Evolutionary conservation across 2,888 invertebrate genomes (phyloP).

Genomic region (Pammene aurita): DNA sequence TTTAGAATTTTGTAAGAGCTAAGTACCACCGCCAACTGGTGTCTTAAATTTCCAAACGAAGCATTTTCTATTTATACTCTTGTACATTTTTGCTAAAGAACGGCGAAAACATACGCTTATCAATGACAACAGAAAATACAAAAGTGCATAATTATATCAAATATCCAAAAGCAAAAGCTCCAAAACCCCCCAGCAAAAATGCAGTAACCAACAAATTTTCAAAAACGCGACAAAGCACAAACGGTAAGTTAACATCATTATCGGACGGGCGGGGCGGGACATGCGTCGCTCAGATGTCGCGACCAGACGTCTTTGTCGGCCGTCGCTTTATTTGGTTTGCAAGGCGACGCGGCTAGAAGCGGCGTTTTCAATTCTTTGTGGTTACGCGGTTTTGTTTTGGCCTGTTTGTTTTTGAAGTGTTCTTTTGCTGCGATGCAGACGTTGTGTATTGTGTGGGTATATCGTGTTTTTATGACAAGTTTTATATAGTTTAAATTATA

Average conservation of each 20-base stretch:
- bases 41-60: neutral
- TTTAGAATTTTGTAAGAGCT: too few relatives aligned
- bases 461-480: neutral
- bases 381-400: slow-evolving; percentile 36
- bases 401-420: slow-evolving; percentile 39
- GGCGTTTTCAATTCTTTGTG: slow-evolving; percentile 54
- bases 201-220: slow-evolving; percentile 55
- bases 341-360: slow-evolving; percentile 67
- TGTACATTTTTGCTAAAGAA: neutral
- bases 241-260: slow-evolving; percentile 82
- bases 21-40: too few relatives aligned
- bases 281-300: slow-evolving; percentile 82
- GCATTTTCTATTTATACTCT: neutral
- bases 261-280: slow-evolving; percentile 65
- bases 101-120: too few relatives aligned
- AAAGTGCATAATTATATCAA: neutral
- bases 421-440: slow-evolving; percentile 14
- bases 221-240: slow-evolving; percentile 78
- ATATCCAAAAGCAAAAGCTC: slow-evolving; percentile 6
- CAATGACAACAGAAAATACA: neutral
- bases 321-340: slow-evolving; percentile 78
- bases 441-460: neutral
- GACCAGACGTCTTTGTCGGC: slow-evolving; percentile 81
- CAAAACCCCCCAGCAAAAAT: slow-evolving; percentile 12
- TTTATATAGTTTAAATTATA: neutral